These are phyloP conservation scores for Cheilinus undulatus DNA, from an alignment of 2,113 vertebrate genomes.

Conservation along the genomic window DNA sequence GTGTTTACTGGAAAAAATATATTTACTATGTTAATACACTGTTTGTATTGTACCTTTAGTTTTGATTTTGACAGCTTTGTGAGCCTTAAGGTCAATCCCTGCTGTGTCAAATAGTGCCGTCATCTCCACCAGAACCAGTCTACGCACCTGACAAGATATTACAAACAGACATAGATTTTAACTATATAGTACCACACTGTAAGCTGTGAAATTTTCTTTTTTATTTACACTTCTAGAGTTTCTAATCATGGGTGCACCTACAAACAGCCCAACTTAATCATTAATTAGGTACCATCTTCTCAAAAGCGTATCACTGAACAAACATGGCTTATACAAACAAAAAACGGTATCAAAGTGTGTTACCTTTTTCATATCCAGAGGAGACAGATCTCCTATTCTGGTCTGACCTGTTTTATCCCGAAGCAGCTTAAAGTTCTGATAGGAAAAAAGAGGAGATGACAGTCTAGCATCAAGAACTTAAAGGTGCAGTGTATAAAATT, in stretches of 20 bases:
- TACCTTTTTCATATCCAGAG: conserved; percentile 94
- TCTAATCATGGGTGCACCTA: background rate
- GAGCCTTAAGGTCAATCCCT: conserved; percentile 90
- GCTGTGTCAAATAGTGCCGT: conserved; percentile 92
- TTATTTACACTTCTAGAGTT: no score
- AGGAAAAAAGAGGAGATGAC: background rate
- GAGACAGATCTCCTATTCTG: conserved; percentile 91
- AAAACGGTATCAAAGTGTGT: background rate
- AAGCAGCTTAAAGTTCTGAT: conserved; percentile 90
- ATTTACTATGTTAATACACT: background rate
- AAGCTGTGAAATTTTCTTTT: no score
- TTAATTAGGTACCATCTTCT: background rate
- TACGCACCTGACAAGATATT: conserved; percentile 76
- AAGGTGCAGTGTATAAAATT: no score
- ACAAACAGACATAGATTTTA: background rate
- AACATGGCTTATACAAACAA: background rate
- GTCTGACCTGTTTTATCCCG: conserved; percentile 96
- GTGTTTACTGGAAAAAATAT: background rate
- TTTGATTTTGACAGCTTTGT: conserved; percentile 92
- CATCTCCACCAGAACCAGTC: conserved; percentile 92
- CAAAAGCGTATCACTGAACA: background rate
- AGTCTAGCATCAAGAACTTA: background rate
- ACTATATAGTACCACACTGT: background rate
- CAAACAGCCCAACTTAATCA: background rate
- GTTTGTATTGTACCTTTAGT: conserved; percentile 86